phyloP scores from a whole-genome alignment of 2,888 invertebrate species.

The Steinernema carpocapsae region DNA sequence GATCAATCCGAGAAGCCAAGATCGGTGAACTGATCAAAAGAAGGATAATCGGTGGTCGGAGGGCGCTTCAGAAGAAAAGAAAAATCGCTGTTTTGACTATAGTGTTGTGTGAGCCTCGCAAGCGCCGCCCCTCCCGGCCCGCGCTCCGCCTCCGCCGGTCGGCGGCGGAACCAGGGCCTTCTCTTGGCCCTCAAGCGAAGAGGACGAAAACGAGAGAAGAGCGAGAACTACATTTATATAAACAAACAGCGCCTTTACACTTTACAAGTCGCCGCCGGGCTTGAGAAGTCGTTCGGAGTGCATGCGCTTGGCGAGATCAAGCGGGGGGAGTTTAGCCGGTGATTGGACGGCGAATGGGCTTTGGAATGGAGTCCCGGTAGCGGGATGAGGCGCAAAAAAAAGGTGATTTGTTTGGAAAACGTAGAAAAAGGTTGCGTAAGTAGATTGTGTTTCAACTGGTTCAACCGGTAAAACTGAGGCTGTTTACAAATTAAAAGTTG shows the following conservation, averaged over 20 bases:
- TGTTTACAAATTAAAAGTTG: no score
- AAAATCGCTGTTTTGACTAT: conserved; percentile 28
- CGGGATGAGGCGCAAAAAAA: no score
- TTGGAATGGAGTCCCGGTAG: no score
- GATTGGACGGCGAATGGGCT: not conserved
- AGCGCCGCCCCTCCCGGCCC: not conserved
- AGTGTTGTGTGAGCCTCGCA: not conserved
- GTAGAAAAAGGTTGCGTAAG: no score
- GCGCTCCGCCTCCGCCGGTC: not conserved
- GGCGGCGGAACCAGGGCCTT: not conserved
- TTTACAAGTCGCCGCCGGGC: conserved; percentile 26
- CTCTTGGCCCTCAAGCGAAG: conserved; percentile 14
- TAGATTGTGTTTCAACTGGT: no score
- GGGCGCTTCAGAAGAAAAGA: conserved; percentile 29
- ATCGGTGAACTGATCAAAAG: conserved; percentile 14
- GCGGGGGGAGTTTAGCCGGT: not conserved
- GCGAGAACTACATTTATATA: conserved; percentile 24
- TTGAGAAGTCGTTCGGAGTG: conserved; percentile 10
- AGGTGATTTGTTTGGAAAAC: no score
- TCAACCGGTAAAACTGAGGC: no score
- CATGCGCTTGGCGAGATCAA: conserved; percentile 8
- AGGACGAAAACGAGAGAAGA: not conserved
- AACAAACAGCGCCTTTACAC: conserved; percentile 29
- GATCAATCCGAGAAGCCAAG: conserved; percentile 12
- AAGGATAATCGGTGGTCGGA: not conserved